These are phyloP conservation scores for Thera britannica DNA, from an alignment of 2,888 invertebrate species.

Conservation along the genomic window DNA sequence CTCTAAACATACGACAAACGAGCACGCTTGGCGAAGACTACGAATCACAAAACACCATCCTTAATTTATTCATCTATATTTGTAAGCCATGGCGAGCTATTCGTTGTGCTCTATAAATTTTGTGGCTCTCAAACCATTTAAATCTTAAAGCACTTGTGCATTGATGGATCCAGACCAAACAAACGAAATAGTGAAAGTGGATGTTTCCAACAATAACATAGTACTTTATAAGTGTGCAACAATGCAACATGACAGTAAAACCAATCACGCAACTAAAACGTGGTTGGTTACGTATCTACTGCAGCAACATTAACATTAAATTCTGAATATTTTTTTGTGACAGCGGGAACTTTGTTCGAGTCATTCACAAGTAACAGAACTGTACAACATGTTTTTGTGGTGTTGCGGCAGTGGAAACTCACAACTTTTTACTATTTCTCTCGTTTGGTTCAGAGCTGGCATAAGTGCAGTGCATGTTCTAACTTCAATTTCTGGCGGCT, in stretches of 20 bases:
- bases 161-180: neutral
- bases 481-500: neutral
- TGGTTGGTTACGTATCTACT: too few relatives aligned
- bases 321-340: too few relatives aligned
- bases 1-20: constrained; percentile 27
- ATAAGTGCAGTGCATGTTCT: neutral
- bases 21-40: constrained; percentile 22
- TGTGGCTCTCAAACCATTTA: neutral
- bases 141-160: neutral
- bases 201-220: too few relatives aligned
- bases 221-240: too few relatives aligned
- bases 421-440: neutral
- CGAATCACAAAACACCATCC: neutral
- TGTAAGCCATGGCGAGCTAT: neutral
- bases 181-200: too few relatives aligned
- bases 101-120: neutral
- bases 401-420: too few relatives aligned
- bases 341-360: too few relatives aligned
- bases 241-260: too few relatives aligned
- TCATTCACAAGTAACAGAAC: too few relatives aligned
- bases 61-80: neutral
- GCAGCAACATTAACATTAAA: too few relatives aligned
- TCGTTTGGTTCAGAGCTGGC: neutral
- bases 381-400: too few relatives aligned
- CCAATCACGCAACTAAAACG: too few relatives aligned